Conservation (phyloP, 2,797 vertebrate genomes). For the Acomys russatus region DNA sequence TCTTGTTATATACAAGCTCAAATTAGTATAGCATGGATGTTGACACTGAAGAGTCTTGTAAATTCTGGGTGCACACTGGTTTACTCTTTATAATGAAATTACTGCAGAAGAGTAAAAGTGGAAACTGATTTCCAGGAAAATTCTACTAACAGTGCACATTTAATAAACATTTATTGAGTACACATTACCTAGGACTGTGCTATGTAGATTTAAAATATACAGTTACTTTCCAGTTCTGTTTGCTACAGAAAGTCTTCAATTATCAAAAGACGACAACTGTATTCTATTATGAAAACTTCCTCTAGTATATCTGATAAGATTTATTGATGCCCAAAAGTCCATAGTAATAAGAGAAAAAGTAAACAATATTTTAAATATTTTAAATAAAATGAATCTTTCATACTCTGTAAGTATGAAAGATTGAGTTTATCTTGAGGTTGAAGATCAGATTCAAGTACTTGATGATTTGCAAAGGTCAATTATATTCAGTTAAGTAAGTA, state of each 20-base stretch:
- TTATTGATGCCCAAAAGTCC: not conserved
- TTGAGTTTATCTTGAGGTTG: slow-evolving; percentile 53
- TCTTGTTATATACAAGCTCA: not conserved
- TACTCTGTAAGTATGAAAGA: slow-evolving; percentile 2
- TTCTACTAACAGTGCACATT: slow-evolving; percentile 14
- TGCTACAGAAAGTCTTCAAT: slow-evolving; percentile 33
- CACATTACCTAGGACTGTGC: not conserved
- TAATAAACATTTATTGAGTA: not conserved
- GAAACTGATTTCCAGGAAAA: slow-evolving; percentile 40
- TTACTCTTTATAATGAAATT: not conserved
- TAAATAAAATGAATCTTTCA: not conserved
- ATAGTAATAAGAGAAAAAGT: slow-evolving; percentile 1
- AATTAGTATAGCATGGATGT: not conserved
- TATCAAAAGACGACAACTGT: slow-evolving; percentile 53
- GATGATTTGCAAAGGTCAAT: slow-evolving; percentile 79
- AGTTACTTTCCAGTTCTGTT: not conserved
- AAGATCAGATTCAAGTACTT: slow-evolving; percentile 65
- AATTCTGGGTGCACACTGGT: not conserved
- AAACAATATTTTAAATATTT: not conserved
- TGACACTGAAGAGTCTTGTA: not conserved
- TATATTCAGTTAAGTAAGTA: slow-evolving; percentile 81
- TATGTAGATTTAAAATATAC: not conserved
- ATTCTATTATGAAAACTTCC: slow-evolving; percentile 57
- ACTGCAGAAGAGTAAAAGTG: not conserved
- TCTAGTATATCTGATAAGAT: slow-evolving; percentile 31